A percentile compares a stretch with the other conserved stretches of the same genome.
Evolutionary conservation across 2,888 invertebrate genomes (phyloP).

Genomic region (Scaptomyza cyrtandrae): DNA sequence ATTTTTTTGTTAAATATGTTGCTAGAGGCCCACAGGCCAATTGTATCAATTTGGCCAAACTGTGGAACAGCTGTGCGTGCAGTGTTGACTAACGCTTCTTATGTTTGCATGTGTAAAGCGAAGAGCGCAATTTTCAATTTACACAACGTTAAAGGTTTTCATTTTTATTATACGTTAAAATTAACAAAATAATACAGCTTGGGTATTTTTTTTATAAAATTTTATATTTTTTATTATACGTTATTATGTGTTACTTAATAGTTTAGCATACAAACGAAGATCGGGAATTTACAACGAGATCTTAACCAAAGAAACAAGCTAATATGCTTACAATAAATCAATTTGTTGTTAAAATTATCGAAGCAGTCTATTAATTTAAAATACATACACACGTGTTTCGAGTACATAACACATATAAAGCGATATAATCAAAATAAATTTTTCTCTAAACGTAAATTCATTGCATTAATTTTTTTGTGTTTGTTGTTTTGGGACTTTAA

Average conservation of each 20-base stretch:
- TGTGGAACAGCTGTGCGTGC: conserved; percentile 39
- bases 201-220: conserved; percentile 34
- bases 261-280: conserved; percentile 57
- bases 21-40: conserved; percentile 37
- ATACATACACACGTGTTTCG: conserved; percentile 44
- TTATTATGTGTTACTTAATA: conserved; percentile 48
- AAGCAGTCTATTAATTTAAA: conserved; percentile 51
- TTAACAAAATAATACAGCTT: not conserved
- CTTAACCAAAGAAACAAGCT: conserved; percentile 59
- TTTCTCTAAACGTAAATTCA: conserved; percentile 35
- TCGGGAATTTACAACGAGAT: conserved; percentile 74
- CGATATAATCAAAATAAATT: conserved; percentile 30
- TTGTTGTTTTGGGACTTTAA: conserved; percentile 11
- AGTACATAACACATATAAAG: conserved; percentile 40
- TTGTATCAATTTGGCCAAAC: conserved; percentile 44
- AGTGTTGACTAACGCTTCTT: conserved; percentile 35
- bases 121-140: conserved; percentile 24
- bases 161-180: not conserved
- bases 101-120: conserved; percentile 3
- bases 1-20: conserved; percentile 16
- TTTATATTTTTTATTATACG: conserved; percentile 31
- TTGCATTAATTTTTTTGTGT: conserved; percentile 2
- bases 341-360: conserved; percentile 20
- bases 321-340: conserved; percentile 46
- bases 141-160: not conserved